Evolutionary conservation across 2,888 invertebrate genomes (phyloP).

Genomic region (Trissolcus japonicus): DNA sequence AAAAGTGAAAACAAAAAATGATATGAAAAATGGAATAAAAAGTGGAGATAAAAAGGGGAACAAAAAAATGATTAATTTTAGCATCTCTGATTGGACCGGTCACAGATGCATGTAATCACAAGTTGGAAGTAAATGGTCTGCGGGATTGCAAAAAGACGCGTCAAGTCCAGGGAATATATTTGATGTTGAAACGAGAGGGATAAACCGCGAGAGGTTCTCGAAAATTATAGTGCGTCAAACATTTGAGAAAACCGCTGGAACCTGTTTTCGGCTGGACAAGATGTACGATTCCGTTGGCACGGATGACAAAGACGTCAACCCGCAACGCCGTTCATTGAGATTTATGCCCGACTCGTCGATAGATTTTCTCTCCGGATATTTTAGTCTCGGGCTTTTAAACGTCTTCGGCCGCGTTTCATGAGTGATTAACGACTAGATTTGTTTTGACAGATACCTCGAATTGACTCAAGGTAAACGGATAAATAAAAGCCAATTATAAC

Average conservation of each 20-base stretch:
- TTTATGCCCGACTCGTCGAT: constrained; percentile 32
- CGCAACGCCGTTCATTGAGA: constrained; percentile 31
- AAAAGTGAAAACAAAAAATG: too few species aligned
- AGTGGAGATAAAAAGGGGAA: too few species aligned
- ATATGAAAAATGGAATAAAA: too few species aligned
- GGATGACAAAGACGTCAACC: constrained; percentile 45
- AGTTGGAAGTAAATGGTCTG: constrained; percentile 45
- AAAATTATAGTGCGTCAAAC: constrained; percentile 54
- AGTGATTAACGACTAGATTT: constrained; percentile 29
- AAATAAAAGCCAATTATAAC: constrained; percentile 25
- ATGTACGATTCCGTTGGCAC: constrained; percentile 34
- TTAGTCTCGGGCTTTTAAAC: constrained; percentile 29
- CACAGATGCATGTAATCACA: constrained; percentile 28
- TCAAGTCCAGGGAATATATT: constrained; percentile 43
- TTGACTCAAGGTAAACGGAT: constrained; percentile 2
- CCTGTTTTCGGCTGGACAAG: constrained; percentile 42
- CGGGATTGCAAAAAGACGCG: constrained; percentile 42
- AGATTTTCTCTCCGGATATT: constrained; percentile 21
- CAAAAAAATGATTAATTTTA: too few species aligned
- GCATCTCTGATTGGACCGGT: too few species aligned
- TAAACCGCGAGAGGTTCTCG: constrained; percentile 37
- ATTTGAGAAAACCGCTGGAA: constrained; percentile 39
- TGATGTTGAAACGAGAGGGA: constrained; percentile 41
- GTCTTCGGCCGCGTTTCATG: neutral
- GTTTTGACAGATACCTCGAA: constrained; percentile 12